These are phyloP conservation scores for Penaeus indicus DNA, from an alignment of 1,140 invertebrate species.

Conservation along the genomic window DNA sequence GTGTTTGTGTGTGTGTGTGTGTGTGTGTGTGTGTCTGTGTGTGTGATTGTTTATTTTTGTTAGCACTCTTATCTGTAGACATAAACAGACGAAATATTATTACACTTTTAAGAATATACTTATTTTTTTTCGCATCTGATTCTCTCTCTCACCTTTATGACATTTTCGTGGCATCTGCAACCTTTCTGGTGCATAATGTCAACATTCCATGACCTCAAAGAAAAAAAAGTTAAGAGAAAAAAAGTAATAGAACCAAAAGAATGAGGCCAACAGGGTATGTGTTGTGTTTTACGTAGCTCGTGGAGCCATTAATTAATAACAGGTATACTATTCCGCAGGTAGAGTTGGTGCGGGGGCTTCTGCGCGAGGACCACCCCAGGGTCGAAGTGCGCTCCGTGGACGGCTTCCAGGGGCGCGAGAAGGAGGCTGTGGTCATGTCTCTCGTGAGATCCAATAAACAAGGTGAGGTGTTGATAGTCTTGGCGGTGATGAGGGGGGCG, in stretches of 20 bases:
- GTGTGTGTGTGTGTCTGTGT: too few relatives aligned
- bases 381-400: constrained; percentile 76
- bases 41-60: too few relatives aligned
- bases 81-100: too few relatives aligned
- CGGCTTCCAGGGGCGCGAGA: constrained; percentile 76
- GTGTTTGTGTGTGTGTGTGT: too few relatives aligned
- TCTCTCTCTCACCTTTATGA: too few relatives aligned
- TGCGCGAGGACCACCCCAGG: constrained; percentile 68
- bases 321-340: constrained; percentile 7
- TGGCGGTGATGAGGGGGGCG: neutral
- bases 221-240: neutral
- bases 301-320: neutral
- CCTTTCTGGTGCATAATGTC: too few relatives aligned
- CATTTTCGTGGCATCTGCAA: too few relatives aligned
- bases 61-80: too few relatives aligned
- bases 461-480: neutral
- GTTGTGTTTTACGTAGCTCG: neutral
- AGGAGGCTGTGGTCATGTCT: constrained; percentile 74
- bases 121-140: too few relatives aligned
- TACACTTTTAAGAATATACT: too few relatives aligned
- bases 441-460: constrained; percentile 71
- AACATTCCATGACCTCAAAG: too few relatives aligned
- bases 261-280: neutral
- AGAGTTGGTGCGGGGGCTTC: constrained; percentile 35
- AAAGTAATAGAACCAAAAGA: neutral